A percentile compares a stretch with the other conserved stretches of the same genome.
These are phyloP conservation scores for Danio rerio DNA, from an alignment of 2,113 vertebrate genomes.

Conservation along the genomic window GRCz12tu NC_133183.1:29519501-29520000, in stretches of 20 bases:
- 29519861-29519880: no score
- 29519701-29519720: constrained; percentile 17
- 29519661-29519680: constrained; percentile 16
- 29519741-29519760: background rate
- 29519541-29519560: background rate
- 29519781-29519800: constrained; percentile 5
- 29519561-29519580: constrained; percentile 9
- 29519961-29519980: no score
- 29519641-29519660: constrained; percentile 38
- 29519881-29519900: no score
- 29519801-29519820: background rate
- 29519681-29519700: constrained; percentile 19
- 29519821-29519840: background rate
- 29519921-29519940: no score
- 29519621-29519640: constrained; percentile 25
- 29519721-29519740: constrained; percentile 1
- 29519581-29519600: constrained; percentile 21
- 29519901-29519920: no score
- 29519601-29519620: constrained; percentile 10
- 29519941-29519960: no score
- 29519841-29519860: no score
- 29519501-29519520: background rate
- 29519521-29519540: constrained; percentile 10
- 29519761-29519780: background rate
- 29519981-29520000: no score